Evolutionary conservation across 2,888 invertebrate species (phyloP).

Genomic region (Abrostola triplasia): DNA sequence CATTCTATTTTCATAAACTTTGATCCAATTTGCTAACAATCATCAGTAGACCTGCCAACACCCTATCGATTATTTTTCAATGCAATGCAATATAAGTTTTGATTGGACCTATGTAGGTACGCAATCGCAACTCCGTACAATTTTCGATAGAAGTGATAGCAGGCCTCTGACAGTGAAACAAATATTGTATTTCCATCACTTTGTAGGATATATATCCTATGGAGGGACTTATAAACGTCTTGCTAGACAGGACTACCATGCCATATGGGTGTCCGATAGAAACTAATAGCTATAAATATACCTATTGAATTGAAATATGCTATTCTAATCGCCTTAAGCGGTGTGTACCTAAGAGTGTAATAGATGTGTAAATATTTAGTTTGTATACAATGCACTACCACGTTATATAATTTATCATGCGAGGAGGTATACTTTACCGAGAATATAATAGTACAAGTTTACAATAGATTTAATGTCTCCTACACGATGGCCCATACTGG

Average conservation of each 20-base stretch:
- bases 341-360: constrained; percentile 31
- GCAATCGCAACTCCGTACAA: no score
- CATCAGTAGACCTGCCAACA: no score
- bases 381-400: constrained; percentile 42
- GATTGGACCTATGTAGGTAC: no score
- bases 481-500: constrained; percentile 3
- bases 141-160: no score
- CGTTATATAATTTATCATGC: constrained; percentile 14
- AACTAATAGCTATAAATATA: neutral
- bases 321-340: constrained; percentile 13
- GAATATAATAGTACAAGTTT: constrained; percentile 10
- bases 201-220: constrained; percentile 3
- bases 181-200: neutral
- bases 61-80: no score
- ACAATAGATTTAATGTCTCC: constrained; percentile 7
- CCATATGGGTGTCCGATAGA: neutral
- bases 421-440: constrained; percentile 23
- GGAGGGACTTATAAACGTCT: constrained; percentile 3
- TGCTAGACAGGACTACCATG: neutral
- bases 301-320: neutral
- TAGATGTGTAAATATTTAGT: constrained; percentile 43
- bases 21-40: no score
- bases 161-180: no score
- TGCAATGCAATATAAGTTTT: no score
- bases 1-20: no score